Evolutionary conservation across 92 coral and sea anemone genomes (phyloP), one percentile per base, ranked within the genome.

Genomic region (Paragorgia papillata): DNA sequence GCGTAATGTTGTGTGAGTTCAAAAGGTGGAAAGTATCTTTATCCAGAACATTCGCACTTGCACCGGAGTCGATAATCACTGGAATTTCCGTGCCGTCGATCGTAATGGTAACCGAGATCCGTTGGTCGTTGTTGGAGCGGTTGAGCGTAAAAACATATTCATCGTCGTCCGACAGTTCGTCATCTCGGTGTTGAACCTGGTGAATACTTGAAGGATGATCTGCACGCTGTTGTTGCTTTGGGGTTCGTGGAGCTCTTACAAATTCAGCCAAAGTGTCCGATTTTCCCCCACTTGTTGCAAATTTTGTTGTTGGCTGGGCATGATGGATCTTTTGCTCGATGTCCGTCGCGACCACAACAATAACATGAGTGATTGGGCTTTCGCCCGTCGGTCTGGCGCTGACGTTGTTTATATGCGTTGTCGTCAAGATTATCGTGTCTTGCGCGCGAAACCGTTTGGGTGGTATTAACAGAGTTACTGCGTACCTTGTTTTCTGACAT

Each of bases 301-400:
- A 54, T 68, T 55, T 77, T 76, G 18, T 53, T 66, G 20, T 24
- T 24, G 27, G 81, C 82, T 15, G 77, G 86, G 60, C 86, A 83
- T 18, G 80, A 70, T 68, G 83, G 75, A 61, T 57, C 78, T 71
- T 78, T 78, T 54, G 82, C 82, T 26, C 76, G 83, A 43, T 78
- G 75, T n/a, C 84, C 83, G 20, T 77, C 34, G 27, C 64, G 69
- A n/a, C 88, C 80, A 27, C 88, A 84, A 55, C 88, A 84, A 50
- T 76, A 84, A 78, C 88, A 84, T 10, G 22, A 32, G 17, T 31
- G 18, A 26, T n/a, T n/a, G n/a, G n/a, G n/a, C n/a, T 37, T 14
- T 65, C 20, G 51, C 28, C 19, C 5, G 51, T 17, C 27, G 22
- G 1, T 35, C 29, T 53, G 30, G 14, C 26, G 21, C 55, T 59